Evolutionary conservation across 53 echinoderm and acorn worm species (phyloP).

Genomic region (Luidia sarsii): DNA sequence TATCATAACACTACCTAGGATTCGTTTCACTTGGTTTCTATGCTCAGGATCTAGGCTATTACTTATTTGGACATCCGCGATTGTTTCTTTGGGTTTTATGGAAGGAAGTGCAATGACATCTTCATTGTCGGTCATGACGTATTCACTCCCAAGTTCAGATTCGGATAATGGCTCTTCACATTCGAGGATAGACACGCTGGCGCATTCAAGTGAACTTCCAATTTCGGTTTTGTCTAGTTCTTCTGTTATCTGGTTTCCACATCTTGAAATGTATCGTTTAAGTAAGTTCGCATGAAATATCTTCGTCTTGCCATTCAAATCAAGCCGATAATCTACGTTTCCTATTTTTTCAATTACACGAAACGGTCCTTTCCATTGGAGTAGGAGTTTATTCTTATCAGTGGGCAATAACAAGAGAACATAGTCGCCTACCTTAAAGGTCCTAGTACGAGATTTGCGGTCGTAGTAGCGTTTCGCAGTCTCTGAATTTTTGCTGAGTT

Average conservation of each 20-base stretch:
- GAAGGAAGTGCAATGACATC: slow-evolving; percentile 32
- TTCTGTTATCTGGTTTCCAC: background rate
- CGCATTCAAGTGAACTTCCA: background rate
- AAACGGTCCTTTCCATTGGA: slow-evolving; percentile 53
- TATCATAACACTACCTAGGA: too few species aligned
- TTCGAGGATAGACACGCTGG: slow-evolving; percentile 7
- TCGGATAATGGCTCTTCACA: slow-evolving; percentile 5
- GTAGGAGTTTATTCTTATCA: slow-evolving; percentile 42
- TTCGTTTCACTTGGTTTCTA: too few species aligned
- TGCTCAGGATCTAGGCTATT: too few species aligned
- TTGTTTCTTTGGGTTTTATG: slow-evolving; percentile 18
- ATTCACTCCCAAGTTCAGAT: background rate
- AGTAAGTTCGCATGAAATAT: slow-evolving; percentile 36
- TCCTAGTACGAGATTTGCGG: background rate
- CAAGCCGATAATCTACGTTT: slow-evolving; percentile 31
- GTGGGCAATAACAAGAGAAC: slow-evolving; percentile 67
- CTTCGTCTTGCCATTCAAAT: background rate
- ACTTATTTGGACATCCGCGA: too few species aligned
- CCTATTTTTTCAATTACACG: slow-evolving; percentile 13
- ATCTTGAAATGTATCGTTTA: slow-evolving; percentile 5
- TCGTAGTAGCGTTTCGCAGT: background rate
- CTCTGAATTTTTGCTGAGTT: background rate
- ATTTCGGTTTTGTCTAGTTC: background rate
- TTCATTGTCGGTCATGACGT: slow-evolving; percentile 31
- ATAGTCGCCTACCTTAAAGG: slow-evolving; percentile 29